phyloP scores from a whole-genome alignment of 2,797 vertebrate genomes.

The Gadopsis bispinosus region DNA sequence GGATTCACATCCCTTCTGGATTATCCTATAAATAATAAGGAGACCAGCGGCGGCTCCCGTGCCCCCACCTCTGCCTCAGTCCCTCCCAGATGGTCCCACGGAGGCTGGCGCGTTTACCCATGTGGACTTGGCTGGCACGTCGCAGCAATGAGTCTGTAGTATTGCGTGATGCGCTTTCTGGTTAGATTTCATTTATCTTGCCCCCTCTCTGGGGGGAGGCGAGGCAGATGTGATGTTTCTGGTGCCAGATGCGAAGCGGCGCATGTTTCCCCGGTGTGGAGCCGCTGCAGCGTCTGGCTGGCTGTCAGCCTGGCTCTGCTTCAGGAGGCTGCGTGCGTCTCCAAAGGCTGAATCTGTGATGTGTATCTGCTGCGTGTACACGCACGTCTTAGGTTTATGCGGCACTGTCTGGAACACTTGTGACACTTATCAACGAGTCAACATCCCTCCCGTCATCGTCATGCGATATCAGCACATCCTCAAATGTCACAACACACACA shows the following conservation, averaged over 20 bases:
- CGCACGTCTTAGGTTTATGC: slow-evolving; percentile 40
- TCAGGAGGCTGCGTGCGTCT: slow-evolving; percentile 57
- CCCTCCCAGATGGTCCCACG: slow-evolving; percentile 43
- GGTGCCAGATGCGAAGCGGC: slow-evolving; percentile 79
- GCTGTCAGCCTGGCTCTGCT: slow-evolving; percentile 74
- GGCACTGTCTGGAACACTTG: slow-evolving; percentile 23
- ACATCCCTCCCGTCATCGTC: slow-evolving; percentile 21
- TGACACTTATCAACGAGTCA: slow-evolving; percentile 35
- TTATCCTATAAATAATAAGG: slow-evolving; percentile 19
- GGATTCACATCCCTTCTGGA: slow-evolving; percentile 21
- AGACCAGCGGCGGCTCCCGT: slow-evolving; percentile 8
- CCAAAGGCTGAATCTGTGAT: slow-evolving; percentile 20
- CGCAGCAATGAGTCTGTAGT: slow-evolving; percentile 34
- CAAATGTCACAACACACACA: slow-evolving; percentile 50
- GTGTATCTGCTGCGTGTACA: slow-evolving; percentile 33
- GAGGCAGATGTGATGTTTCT: slow-evolving; percentile 80
- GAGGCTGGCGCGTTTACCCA: slow-evolving; percentile 62
- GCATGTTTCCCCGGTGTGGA: slow-evolving; percentile 61
- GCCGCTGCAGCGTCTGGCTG: slow-evolving; percentile 60
- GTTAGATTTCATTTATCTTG: slow-evolving; percentile 71
- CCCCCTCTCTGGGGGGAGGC: slow-evolving; percentile 64
- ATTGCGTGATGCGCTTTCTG: slow-evolving; percentile 54
- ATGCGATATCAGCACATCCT: slow-evolving; percentile 37
- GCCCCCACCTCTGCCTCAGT: slow-evolving; percentile 18
- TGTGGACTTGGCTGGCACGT: slow-evolving; percentile 50